A percentile compares a stretch with the other conserved stretches of the same genome.
These are phyloP conservation scores for Silurus lanzhouensis DNA, from an alignment of 2,797 vertebrate species.

Conservation along the genomic window DNA sequence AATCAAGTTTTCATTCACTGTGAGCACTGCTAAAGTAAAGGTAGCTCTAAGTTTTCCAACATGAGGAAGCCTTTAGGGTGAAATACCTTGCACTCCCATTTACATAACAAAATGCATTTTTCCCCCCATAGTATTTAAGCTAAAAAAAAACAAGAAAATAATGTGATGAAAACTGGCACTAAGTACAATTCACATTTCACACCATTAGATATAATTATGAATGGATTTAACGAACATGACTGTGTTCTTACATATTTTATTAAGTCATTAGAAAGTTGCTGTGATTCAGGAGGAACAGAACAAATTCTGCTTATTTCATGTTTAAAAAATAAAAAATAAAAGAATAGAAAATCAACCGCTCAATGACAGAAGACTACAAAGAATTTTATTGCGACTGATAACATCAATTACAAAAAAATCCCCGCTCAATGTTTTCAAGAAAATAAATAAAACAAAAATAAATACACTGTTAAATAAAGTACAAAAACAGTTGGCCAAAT, in stretches of 20 bases:
- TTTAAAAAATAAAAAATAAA: no score
- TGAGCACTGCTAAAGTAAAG: background rate
- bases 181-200: background rate
- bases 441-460: slow-evolving; percentile 85
- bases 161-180: background rate
- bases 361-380: slow-evolving; percentile 45
- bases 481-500: slow-evolving; percentile 71
- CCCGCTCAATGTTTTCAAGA: slow-evolving; percentile 74
- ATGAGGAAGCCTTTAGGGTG: background rate
- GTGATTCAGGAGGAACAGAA: background rate
- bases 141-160: background rate
- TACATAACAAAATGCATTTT: slow-evolving; percentile 1
- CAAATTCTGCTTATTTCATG: no score
- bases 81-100: background rate
- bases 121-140: background rate
- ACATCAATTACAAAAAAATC: slow-evolving; percentile 72
- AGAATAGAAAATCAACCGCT: slow-evolving; percentile 12
- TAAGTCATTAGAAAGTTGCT: background rate
- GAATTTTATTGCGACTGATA: slow-evolving; percentile 69
- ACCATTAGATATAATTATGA: background rate
- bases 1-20: background rate
- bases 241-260: background rate
- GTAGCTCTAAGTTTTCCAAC: background rate
- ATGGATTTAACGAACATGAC: background rate
- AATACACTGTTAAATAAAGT: slow-evolving; percentile 84